Conservation (phyloP, 2,797 vertebrate genomes). For the Acanthurus tractus region DNA sequence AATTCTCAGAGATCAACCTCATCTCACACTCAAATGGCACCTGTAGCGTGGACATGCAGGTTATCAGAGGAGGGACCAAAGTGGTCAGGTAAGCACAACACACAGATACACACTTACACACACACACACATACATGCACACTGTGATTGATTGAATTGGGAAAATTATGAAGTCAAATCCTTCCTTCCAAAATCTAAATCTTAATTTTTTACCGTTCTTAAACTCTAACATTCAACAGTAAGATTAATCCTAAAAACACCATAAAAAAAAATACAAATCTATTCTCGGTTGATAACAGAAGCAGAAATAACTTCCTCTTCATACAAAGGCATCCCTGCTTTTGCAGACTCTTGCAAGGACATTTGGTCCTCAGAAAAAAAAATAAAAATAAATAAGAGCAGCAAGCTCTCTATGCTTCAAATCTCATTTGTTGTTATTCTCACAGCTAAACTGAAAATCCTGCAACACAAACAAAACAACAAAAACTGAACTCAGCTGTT, state of each 20-base stretch:
- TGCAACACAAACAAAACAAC: no score
- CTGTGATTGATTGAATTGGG: background rate
- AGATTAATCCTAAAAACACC: background rate
- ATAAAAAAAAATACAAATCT: background rate
- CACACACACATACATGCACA: background rate
- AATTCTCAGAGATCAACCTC: constrained; percentile 97
- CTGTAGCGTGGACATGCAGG: constrained; percentile 94
- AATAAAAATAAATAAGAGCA: background rate
- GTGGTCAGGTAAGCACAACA: constrained; percentile 90
- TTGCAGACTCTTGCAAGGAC: background rate
- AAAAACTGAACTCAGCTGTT: no score
- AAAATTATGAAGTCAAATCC: background rate
- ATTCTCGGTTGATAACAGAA: background rate
- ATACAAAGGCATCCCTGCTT: background rate
- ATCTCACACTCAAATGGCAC: constrained; percentile 93
- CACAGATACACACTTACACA: background rate
- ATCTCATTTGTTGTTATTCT: background rate
- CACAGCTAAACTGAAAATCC: no score
- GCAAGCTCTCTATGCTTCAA: background rate
- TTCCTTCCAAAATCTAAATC: background rate
- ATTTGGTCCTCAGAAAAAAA: background rate
- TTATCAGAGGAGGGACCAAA: constrained; percentile 92
- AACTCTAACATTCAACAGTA: background rate
- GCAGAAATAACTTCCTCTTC: background rate
- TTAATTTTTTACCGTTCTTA: background rate